Conservation (phyloP, 1,140 invertebrate genomes). For the Drosophila auraria region DNA sequence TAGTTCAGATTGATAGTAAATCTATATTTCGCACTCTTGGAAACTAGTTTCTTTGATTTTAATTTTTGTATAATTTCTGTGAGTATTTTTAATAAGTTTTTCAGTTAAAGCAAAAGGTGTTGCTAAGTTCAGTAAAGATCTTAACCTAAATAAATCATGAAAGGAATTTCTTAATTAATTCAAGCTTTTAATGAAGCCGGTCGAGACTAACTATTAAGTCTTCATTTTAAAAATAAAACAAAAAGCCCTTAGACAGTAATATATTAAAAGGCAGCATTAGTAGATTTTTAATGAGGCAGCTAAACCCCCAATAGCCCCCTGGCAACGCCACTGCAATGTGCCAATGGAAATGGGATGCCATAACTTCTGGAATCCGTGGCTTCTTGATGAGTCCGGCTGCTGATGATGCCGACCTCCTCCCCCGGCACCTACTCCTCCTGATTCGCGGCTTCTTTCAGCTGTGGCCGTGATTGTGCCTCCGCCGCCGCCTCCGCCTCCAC, state of each 20-base stretch:
- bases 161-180: background rate
- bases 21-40: background rate
- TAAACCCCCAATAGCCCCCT: background rate
- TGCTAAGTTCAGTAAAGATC: background rate
- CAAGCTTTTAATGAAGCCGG: background rate
- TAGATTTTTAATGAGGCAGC: background rate
- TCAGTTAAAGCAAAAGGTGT: background rate
- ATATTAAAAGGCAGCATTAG: background rate
- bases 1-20: background rate
- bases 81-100: background rate
- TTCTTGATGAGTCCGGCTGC: constrained; percentile 41
- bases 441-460: constrained; percentile 11
- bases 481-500: constrained; percentile 1
- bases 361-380: constrained; percentile 22
- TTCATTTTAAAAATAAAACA: background rate
- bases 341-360: background rate
- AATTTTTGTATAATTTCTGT: background rate
- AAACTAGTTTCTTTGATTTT: background rate
- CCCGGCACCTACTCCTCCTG: background rate
- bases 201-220: too few relatives aligned
- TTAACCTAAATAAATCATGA: background rate
- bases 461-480: constrained; percentile 12
- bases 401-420: constrained; percentile 16
- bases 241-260: too few relatives aligned
- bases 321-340: constrained; percentile 1